Evolutionary conservation across 2,888 invertebrate species (phyloP), one percentile per base, ranked within the genome.

Genomic region (Resseliella maxima): DNA sequence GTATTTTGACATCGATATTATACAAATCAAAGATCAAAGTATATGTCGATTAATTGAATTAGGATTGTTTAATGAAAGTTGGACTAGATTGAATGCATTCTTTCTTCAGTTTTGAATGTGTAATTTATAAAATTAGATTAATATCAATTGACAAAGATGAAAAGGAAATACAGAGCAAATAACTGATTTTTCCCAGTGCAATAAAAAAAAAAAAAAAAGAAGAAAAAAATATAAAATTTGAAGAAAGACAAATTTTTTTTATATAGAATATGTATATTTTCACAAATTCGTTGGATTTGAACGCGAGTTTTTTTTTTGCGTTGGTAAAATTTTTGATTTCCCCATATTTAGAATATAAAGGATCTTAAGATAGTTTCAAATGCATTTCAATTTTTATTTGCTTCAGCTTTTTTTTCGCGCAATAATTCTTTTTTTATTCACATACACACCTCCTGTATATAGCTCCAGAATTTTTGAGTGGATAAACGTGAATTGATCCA

Each of bases 1-100:
- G 91, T 91, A 87, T 91, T 91, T 89, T 91, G 91, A 91, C 91
- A 91, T 88, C 89, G 90, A 89, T 91, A 91, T 89, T 91, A 86
- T 86, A 31, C 86, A 31, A 41, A 85, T 46, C 86, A 86, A 6
- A 72, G 81, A 38, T 15, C 81, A 86, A 86, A 86, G 41, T 86
- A 86, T 35, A 86, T 46, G 31, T 36, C 45, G 31, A 85, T 85
- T 27, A 31, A 85, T 85, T 85, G 24, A 85, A n/a, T 27, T 35
- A 35, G n/a, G n/a, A 27, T 35, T 36, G 1, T 24, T 64, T 5
- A 27, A 31, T 27, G 64, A n/a, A n/a, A n/a, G n/a, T n/a, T n/a
- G n/a, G n/a, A 64, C 24, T 64, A 8, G 64, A 64, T 64, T 18
- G 54, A 54, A 3, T n/a, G 6, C 54, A 54, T 5, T 3, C 3